phyloP scores from a whole-genome alignment of 2,888 invertebrate species.

The Pardosa pseudoannulata region DNA sequence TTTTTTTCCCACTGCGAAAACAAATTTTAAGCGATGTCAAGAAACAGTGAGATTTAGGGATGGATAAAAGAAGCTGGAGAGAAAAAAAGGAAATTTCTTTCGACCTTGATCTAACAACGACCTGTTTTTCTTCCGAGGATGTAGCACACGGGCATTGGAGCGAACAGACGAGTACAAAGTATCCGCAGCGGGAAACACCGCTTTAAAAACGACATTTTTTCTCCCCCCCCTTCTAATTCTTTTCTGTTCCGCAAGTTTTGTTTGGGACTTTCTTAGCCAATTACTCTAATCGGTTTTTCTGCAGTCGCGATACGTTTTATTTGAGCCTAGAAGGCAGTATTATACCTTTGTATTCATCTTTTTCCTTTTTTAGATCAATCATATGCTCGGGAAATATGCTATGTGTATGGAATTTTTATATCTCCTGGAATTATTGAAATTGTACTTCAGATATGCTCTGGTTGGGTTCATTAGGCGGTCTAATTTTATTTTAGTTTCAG shows the following conservation, averaged over 20 bases:
- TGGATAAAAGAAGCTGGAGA: background rate
- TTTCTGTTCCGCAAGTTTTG: background rate
- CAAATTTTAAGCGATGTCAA: no score
- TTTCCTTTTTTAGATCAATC: background rate
- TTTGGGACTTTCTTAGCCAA: background rate
- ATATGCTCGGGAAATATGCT: no score
- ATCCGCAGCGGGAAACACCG: slow-evolving; percentile 13
- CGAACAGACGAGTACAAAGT: slow-evolving; percentile 31
- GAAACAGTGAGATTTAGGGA: no score
- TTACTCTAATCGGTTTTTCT: background rate
- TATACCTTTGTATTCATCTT: no score
- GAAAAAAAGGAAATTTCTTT: slow-evolving; percentile 39
- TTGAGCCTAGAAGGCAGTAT: background rate
- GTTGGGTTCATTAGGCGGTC: no score
- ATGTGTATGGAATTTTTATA: no score
- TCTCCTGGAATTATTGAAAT: no score
- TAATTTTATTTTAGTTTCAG: no score
- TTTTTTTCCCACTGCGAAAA: no score
- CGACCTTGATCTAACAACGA: slow-evolving; percentile 63
- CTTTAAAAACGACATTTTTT: slow-evolving; percentile 25
- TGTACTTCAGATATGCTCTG: no score
- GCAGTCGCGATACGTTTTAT: background rate
- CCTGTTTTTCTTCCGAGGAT: slow-evolving; percentile 55
- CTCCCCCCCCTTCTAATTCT: background rate
- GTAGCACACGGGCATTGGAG: slow-evolving; percentile 38